phyloP scores from a whole-genome alignment of 2,888 invertebrate species.

The Limenitis arthemis region DNA sequence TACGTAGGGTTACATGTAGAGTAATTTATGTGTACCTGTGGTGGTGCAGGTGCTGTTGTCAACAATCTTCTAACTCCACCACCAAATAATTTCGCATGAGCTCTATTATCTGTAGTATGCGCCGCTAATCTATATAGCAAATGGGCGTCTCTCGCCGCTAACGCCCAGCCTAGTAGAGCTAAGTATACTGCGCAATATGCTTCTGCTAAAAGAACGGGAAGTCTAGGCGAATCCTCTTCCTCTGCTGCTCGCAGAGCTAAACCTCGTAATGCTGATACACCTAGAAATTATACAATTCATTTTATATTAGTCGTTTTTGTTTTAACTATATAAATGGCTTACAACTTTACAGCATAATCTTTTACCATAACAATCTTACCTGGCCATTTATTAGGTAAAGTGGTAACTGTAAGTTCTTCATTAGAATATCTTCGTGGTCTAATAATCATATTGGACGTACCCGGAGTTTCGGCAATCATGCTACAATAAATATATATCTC shows the following conservation, averaged over 20 bases:
- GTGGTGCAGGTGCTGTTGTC: slow-evolving; percentile 78
- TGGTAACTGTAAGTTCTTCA: slow-evolving; percentile 85
- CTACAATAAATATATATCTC: slow-evolving; percentile 27
- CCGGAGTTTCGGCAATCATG: slow-evolving; percentile 60
- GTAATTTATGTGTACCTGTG: slow-evolving; percentile 43
- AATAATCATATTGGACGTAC: slow-evolving; percentile 74
- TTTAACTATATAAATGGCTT: background rate
- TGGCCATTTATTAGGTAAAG: slow-evolving; percentile 92
- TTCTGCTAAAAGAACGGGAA: slow-evolving; percentile 93
- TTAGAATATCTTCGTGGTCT: slow-evolving; percentile 81
- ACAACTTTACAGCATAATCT: background rate
- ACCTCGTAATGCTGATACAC: slow-evolving; percentile 93
- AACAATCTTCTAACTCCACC: slow-evolving; percentile 91
- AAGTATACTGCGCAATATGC: slow-evolving; percentile 94
- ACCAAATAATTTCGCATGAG: slow-evolving; percentile 90
- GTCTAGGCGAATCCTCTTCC: slow-evolving; percentile 91
- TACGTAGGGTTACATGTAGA: background rate
- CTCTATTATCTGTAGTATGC: slow-evolving; percentile 81
- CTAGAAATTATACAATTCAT: slow-evolving; percentile 29
- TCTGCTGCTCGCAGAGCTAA: slow-evolving; percentile 94
- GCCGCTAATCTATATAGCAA: slow-evolving; percentile 90
- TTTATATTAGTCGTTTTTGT: background rate
- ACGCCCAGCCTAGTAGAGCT: slow-evolving; percentile 92
- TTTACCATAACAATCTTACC: slow-evolving; percentile 46
- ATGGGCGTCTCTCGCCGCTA: slow-evolving; percentile 94